These are phyloP conservation scores for Choristoneura fumiferana DNA, from an alignment of 1,140 invertebrate genomes.

Conservation along the genomic window DNA sequence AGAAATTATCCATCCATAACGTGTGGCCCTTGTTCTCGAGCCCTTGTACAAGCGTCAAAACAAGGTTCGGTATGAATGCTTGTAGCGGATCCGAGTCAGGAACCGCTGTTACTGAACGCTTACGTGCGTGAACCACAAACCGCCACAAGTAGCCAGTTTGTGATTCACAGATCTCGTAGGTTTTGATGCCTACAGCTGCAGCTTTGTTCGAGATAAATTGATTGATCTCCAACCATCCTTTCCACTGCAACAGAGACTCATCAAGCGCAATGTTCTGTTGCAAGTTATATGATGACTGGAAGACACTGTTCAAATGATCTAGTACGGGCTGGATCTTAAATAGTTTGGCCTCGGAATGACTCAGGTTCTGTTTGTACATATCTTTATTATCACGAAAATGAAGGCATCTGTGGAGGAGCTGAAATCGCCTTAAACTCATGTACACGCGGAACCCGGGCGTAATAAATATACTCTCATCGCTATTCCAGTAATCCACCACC, in stretches of 20 bases:
- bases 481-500: background rate
- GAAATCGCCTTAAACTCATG: background rate
- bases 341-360: slow-evolving; percentile 20
- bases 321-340: slow-evolving; percentile 32
- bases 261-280: slow-evolving; percentile 32
- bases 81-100: background rate
- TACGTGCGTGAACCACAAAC: slow-evolving; percentile 26
- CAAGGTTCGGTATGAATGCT: background rate
- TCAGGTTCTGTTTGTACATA: background rate
- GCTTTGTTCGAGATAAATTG: slow-evolving; percentile 25
- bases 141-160: slow-evolving; percentile 31
- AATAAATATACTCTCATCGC: background rate
- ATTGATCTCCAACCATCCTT: slow-evolving; percentile 28
- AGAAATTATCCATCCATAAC: slow-evolving; percentile 31
- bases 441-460: background rate
- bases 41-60: slow-evolving; percentile 11
- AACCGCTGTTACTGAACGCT: background rate
- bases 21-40: slow-evolving; percentile 27
- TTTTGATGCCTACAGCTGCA: slow-evolving; percentile 29
- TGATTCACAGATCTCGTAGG: slow-evolving; percentile 34
- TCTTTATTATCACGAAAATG: background rate
- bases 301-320: slow-evolving; percentile 29
- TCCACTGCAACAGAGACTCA: slow-evolving; percentile 31
- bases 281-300: slow-evolving; percentile 21
- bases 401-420: background rate